Evolutionary conservation across 2,113 vertebrate genomes (phyloP), one percentile per base, ranked within the genome.

Genomic region (Sminthopsis crassicaudata): DNA sequence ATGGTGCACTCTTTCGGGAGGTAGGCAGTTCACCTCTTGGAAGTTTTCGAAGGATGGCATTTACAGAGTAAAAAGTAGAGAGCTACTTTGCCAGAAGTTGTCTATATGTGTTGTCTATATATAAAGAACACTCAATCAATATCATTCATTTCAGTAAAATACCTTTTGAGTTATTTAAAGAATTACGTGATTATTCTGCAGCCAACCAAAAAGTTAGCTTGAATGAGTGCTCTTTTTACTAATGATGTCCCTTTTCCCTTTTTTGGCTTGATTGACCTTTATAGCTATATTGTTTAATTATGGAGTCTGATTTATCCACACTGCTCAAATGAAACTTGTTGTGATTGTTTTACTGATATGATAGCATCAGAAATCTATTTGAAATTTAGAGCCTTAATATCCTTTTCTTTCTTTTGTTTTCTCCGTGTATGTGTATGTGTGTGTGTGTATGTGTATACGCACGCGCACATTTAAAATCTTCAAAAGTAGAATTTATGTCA

Each of bases 1-100:
- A 99, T 0, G 99, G 99, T 1, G 99, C 99, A 0, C 98, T 99
- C 0, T 99, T 99, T 98, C 98, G 99, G 98, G 99, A 99, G 99
- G 99, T 99, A 98, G 24, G 97, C 53, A 9, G 52, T n/a, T 1
- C 23, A 93, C 27, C 25, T 2, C 0, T 46, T 60, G 53, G 23
- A 23, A 90, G 89, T 90, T 53, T 90, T 46, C 60, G n/a, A 42
- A 90, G 46, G 46, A 30, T 50, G 9, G 46, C 9, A 25, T 42
- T 48, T 46, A 90, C 23, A 24, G 25, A 16, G 53, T 48, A 48
- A 48, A 48, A 48, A 48, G 19, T 2, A 67, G 53, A 25, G 23
- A 54, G 0, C 12, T 2, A 46, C 48, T 46, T 76, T 5, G n/a
- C 42, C 55, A 91, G 91, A 52, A 55, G 23, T 23, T 36, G 46